These are phyloP conservation scores for Phalloptychus januarius DNA, from an alignment of 2,797 vertebrate genomes.

Conservation along the genomic window DNA sequence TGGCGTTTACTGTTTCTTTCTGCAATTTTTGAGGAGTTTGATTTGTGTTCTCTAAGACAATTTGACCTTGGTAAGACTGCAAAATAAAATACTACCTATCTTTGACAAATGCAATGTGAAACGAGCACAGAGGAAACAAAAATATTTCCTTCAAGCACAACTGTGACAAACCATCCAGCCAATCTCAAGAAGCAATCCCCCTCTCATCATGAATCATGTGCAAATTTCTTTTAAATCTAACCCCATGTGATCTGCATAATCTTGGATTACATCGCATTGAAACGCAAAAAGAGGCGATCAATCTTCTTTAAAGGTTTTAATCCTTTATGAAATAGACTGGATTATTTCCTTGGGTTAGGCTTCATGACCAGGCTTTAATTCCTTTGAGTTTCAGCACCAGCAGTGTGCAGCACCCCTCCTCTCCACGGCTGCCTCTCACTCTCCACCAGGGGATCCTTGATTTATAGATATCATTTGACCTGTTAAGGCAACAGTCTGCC, in stretches of 20 bases:
- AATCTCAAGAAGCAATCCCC: conserved; percentile 57
- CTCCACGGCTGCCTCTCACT: conserved; percentile 53
- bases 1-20: background rate
- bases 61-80: background rate
- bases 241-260: conserved; percentile 77
- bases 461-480: conserved; percentile 88
- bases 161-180: conserved; percentile 47
- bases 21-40: background rate
- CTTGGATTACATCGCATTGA: conserved; percentile 79
- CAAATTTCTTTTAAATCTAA: conserved; percentile 77
- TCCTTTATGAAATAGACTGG: conserved; percentile 85
- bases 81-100: background rate
- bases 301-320: conserved; percentile 84
- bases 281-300: conserved; percentile 79
- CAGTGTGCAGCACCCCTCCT: conserved; percentile 45
- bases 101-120: conserved; percentile 10
- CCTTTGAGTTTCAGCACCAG: conserved; percentile 65
- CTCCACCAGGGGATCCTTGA: conserved; percentile 78
- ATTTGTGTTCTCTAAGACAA: background rate
- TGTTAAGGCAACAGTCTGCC: conserved; percentile 87
- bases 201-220: conserved; percentile 62
- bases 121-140: conserved; percentile 1
- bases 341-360: conserved; percentile 83
- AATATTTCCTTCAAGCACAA: conserved; percentile 15
- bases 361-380: conserved; percentile 81